These are phyloP conservation scores for Bubalus kerabau DNA, from an alignment of 2,113 vertebrate species.

Conservation along the genomic window DNA sequence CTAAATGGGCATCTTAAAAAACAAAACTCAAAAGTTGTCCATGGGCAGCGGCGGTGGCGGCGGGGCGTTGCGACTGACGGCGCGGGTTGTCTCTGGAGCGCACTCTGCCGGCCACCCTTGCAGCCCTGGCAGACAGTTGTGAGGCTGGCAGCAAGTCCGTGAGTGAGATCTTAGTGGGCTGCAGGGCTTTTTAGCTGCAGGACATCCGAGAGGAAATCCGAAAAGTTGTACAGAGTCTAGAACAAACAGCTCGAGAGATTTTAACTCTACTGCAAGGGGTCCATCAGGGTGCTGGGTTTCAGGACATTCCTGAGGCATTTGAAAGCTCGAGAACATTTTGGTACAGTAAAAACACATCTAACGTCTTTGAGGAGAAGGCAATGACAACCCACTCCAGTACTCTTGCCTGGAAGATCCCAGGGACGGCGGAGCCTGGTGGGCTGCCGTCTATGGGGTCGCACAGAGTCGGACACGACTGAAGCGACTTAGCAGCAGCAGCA, in stretches of 20 bases:
- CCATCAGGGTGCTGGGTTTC: constrained; percentile 93
- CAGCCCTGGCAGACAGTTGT: not conserved
- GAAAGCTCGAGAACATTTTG: constrained; percentile 92
- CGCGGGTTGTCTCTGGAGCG: rapidly evolving
- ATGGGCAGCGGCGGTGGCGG: not conserved
- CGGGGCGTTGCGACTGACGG: rapidly evolving
- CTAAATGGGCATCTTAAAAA: not conserved
- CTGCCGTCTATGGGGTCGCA: rapidly evolving
- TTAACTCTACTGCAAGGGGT: constrained; percentile 94
- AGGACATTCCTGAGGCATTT: constrained; percentile 94
- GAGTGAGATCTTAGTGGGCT: constrained; percentile 91
- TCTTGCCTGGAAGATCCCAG: not conserved
- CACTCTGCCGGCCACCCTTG: rapidly evolving
- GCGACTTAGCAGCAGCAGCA: not conserved
- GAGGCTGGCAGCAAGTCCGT: constrained; percentile 80
- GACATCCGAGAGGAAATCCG: constrained; percentile 95
- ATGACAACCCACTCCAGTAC: not conserved
- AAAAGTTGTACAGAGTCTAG: constrained; percentile 92
- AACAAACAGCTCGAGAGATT: constrained; percentile 95
- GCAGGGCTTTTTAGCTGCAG: constrained; percentile 91
- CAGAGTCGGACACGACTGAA: not conserved
- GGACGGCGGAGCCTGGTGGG: too few species aligned
- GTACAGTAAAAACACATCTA: constrained; percentile 89
- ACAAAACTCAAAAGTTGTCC: not conserved
- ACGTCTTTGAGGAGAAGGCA: constrained; percentile 81